A percentile compares a stretch with the other conserved stretches of the same genome.
Evolutionary conservation across 2,797 vertebrate genomes (phyloP).

Genomic region (Neosilurus mollespiculum): DNA sequence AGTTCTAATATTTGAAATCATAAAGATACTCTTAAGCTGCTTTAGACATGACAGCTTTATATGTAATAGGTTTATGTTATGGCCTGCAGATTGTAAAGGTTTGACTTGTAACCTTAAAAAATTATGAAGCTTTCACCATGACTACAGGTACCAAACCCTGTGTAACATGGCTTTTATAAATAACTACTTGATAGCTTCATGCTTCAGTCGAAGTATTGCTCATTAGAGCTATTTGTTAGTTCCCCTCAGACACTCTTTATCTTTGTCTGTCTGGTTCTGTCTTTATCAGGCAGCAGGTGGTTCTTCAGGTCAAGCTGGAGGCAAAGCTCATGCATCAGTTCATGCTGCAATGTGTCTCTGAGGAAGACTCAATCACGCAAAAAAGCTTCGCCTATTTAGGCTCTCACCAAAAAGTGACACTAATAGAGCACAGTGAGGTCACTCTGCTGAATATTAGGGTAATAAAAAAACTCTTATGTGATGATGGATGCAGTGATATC

Average conservation of each 20-base stretch:
- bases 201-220: slow-evolving; percentile 25
- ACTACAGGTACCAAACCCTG: background rate
- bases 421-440: slow-evolving; percentile 44
- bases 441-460: slow-evolving; percentile 25
- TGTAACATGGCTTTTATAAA: slow-evolving; percentile 19
- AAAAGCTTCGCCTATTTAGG: slow-evolving; percentile 41
- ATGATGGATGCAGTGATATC: slow-evolving; percentile 17
- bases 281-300: slow-evolving; percentile 28
- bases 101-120: slow-evolving; percentile 1
- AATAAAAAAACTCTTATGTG: slow-evolving; percentile 28
- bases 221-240: slow-evolving; percentile 44
- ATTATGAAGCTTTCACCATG: slow-evolving; percentile 18
- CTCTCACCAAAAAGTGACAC: slow-evolving; percentile 29
- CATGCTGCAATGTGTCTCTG: slow-evolving; percentile 44
- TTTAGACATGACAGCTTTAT: slow-evolving; percentile 7
- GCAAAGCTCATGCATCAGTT: slow-evolving; percentile 49
- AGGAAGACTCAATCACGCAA: slow-evolving; percentile 38
- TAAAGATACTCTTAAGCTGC: slow-evolving; percentile 14
- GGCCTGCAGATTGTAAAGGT: background rate
- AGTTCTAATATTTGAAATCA: background rate
- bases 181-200: slow-evolving; percentile 30
- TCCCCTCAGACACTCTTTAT: slow-evolving; percentile 26
- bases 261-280: slow-evolving; percentile 16
- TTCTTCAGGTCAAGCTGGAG: slow-evolving; percentile 39
- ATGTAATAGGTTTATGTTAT: background rate